Conservation (phyloP, 2,113 vertebrate genomes). For the Lates calcarifer region DNA sequence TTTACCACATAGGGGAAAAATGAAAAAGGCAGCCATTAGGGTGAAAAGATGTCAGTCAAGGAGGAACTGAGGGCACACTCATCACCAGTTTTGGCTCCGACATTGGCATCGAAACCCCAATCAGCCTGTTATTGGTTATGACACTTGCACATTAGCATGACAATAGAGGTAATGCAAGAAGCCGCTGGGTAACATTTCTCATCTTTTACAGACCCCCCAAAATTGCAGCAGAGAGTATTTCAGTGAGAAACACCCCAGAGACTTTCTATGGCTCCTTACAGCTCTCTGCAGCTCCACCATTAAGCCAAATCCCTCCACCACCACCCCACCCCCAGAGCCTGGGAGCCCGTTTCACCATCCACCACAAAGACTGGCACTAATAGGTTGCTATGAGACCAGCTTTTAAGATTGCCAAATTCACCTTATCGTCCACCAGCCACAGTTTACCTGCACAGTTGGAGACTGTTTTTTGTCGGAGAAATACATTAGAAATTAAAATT, state of each 20-base stretch:
- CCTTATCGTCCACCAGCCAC: conserved; percentile 58
- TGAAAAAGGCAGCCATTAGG: conserved; percentile 32
- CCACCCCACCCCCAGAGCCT: conserved; percentile 9
- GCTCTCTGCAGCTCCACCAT: conserved; percentile 44
- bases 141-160: conserved; percentile 59
- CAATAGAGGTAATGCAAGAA: conserved; percentile 54
- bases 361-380: conserved; percentile 31
- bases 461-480: conserved; percentile 31
- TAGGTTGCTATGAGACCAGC: conserved; percentile 56
- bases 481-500: conserved; percentile 70
- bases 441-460: conserved; percentile 69
- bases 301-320: conserved; percentile 35
- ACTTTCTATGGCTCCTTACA: conserved; percentile 35
- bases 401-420: conserved; percentile 51
- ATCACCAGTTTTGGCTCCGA: conserved; percentile 35
- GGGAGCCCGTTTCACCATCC: conserved; percentile 22
- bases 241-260: conserved; percentile 51
- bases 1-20: conserved; percentile 13
- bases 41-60: conserved; percentile 50
- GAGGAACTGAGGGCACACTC: conserved; percentile 27
- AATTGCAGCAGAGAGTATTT: conserved; percentile 58
- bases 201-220: conserved; percentile 53
- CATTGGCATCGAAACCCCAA: conserved; percentile 39
- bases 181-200: conserved; percentile 51
- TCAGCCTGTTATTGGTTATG: conserved; percentile 46